These are phyloP conservation scores for Halocynthia aurantium DNA, from an alignment of 23 tunicate species.

Conservation along the genomic window DNA sequence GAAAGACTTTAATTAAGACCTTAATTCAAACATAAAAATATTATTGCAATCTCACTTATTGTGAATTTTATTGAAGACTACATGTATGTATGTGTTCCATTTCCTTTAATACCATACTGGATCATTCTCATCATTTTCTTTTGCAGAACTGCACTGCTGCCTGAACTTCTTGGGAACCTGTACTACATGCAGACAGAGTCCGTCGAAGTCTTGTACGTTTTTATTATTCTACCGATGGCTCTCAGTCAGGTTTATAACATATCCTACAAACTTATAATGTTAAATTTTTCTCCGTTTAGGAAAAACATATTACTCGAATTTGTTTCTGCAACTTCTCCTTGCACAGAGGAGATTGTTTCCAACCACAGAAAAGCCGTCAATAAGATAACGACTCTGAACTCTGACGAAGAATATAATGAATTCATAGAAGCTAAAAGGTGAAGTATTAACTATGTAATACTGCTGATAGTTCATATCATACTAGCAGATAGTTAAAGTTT, in stretches of 20 bases:
- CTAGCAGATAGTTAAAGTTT: no score
- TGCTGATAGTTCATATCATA: no score
- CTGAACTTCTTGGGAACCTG: slow-evolving; percentile 28
- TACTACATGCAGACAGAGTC: slow-evolving; percentile 32
- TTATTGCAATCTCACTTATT: not conserved
- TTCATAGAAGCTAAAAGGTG: slow-evolving; percentile 31
- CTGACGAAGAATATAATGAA: slow-evolving; percentile 14
- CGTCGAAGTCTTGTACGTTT: slow-evolving; percentile 35
- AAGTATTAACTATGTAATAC: no score
- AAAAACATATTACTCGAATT: slow-evolving; percentile 43
- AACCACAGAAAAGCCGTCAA: slow-evolving; percentile 54
- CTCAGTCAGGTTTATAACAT: no score
- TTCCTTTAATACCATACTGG: no score
- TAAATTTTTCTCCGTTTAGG: slow-evolving; percentile 16
- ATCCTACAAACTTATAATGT: not conserved
- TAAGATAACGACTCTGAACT: slow-evolving; percentile 13
- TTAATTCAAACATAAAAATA: no score
- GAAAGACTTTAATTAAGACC: no score
- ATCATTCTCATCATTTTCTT: not conserved
- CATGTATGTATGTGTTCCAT: not conserved
- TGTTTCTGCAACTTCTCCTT: slow-evolving; percentile 48
- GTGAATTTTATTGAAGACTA: not conserved
- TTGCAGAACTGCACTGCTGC: slow-evolving; percentile 24
- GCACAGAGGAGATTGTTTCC: slow-evolving; percentile 46
- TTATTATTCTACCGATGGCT: not conserved